Evolutionary conservation across 2,888 invertebrate genomes (phyloP), one percentile per base, ranked within the genome.

Genomic region (Xanthorhoe designata): DNA sequence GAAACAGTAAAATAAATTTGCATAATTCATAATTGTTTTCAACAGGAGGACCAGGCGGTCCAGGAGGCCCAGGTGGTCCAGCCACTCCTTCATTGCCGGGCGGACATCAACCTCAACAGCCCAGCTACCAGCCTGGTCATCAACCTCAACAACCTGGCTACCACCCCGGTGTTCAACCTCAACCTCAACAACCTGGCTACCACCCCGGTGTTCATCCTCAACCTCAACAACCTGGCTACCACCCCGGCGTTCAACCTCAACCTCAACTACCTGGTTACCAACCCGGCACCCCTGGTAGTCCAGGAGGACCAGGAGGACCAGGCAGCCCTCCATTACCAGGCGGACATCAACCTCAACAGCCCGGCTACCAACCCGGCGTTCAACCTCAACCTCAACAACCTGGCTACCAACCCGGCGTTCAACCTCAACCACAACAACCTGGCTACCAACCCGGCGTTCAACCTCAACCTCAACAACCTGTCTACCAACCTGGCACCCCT

Each of bases 151-250:
- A n/a, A 52, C 51, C 51, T 29, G 52, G 51, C 13, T 7, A 35
- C 10, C 50, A 47, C 17, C 56, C 45, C 15, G 55, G 55, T 38
- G 61, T 24, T 56, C 24, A 24, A 24, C 38, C 38, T 19, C 50
- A 47, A 38, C 60, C 60, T 13, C 52, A 52, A 9, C 18, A 32
- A 60, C 52, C 52, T 29, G 52, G 52, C 2, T n/a, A 50, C 13
- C 50, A 49, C 10, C 57, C 47, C 15, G 55, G 55, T 38, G 49
- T 45, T 15, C 94, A 72, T 50, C 68, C 38, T 5, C 51, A 38
- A 15, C 45, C 47, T 87, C 87, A 85, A 63, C 42, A 38, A 38
- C 87, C 88, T 17, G 85, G 80, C 13, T 79, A 45, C 45, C 79
- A 54, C 0, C 61, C 71, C 0, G 72, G 77, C 15, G 74, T 75